Percentiles rank a stretch among this genome's conserved stretches.
These are phyloP conservation scores for Asbolus verrucosus DNA, from an alignment of 1,140 invertebrate species.

Conservation along the genomic window DNA sequence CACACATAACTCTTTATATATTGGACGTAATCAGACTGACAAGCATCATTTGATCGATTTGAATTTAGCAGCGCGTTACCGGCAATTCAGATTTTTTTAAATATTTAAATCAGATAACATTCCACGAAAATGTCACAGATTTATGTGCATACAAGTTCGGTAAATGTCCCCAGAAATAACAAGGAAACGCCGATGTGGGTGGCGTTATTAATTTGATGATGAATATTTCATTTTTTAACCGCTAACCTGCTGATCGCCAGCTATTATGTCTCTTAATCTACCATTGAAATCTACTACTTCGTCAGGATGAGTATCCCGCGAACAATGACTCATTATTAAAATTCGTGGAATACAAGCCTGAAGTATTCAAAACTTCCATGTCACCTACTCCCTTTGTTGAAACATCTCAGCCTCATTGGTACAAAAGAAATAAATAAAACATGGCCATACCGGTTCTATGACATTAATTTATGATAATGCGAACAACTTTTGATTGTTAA, in stretches of 20 bases:
- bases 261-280: background rate
- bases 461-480: constrained; percentile 25
- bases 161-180: constrained; percentile 8
- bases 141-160: background rate
- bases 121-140: background rate
- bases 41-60: too few relatives aligned
- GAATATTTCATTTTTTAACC: background rate
- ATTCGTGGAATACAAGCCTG: too few relatives aligned
- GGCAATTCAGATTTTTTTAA: too few relatives aligned
- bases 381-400: background rate
- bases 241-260: background rate
- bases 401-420: too few relatives aligned
- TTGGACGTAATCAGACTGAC: background rate
- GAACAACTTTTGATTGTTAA: background rate
- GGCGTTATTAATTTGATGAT: background rate
- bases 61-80: too few relatives aligned
- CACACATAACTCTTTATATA: background rate
- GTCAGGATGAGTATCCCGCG: too few relatives aligned
- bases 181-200: background rate
- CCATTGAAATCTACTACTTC: too few relatives aligned
- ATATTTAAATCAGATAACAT: too few relatives aligned
- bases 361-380: too few relatives aligned
- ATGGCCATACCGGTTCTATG: constrained; percentile 13
- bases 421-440: constrained; percentile 42
- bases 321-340: too few relatives aligned